Percentiles rank a stretch among this genome's conserved stretches.
phyloP scores from a whole-genome alignment of 2,888 invertebrate species.

The Drosophila antonietae region DNA sequence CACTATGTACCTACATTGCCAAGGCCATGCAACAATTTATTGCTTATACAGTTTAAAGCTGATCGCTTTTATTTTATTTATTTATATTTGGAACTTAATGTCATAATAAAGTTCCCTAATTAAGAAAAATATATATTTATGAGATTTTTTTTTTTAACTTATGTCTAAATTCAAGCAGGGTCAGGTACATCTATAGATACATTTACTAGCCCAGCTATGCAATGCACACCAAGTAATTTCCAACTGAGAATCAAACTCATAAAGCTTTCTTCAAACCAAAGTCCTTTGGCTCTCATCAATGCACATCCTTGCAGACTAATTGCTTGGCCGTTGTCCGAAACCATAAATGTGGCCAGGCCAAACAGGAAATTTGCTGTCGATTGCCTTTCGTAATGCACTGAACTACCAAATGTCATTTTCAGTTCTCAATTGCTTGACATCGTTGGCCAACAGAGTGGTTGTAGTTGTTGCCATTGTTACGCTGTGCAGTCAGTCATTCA shows the following conservation, averaged over 20 bases:
- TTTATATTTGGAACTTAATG: background rate
- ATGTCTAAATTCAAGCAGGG: too few species aligned
- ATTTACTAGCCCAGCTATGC: background rate
- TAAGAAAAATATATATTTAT: background rate
- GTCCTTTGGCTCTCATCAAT: slow-evolving; percentile 1
- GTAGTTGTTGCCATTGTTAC: slow-evolving; percentile 66
- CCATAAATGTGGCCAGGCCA: slow-evolving; percentile 22
- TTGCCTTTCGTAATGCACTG: slow-evolving; percentile 27
- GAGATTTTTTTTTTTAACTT: too few species aligned
- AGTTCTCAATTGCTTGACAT: slow-evolving; percentile 44
- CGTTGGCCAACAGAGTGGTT: slow-evolving; percentile 15
- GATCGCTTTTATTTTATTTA: background rate
- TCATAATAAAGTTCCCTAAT: too few species aligned
- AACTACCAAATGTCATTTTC: slow-evolving; percentile 45
- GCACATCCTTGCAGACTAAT: slow-evolving; percentile 4
- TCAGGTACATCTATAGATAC: too few species aligned
- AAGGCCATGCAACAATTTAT: background rate
- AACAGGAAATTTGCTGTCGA: slow-evolving; percentile 45
- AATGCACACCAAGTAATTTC: background rate
- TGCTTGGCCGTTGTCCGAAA: background rate
- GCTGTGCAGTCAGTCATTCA: slow-evolving; percentile 53
- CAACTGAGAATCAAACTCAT: background rate
- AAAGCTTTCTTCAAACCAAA: background rate
- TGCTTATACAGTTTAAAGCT: background rate
- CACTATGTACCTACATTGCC: background rate